Base-by-base conservation (phyloP, 2,888 invertebrate genomes). In the Drosophila greeni region DNA sequence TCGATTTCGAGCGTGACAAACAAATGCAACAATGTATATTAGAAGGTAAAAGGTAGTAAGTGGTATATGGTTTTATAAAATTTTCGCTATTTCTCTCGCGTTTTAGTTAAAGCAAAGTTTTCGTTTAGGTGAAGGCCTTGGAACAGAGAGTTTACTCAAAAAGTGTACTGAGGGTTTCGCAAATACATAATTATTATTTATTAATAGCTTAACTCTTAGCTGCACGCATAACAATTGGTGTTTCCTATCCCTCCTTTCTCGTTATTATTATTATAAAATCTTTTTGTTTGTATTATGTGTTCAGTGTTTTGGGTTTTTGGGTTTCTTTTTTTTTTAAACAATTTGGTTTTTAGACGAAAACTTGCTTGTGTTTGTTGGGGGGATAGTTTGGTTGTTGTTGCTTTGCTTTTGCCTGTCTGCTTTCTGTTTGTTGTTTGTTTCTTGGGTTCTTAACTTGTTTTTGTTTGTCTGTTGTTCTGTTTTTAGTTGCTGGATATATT, bases 381-480 rank as follows among this genome's bases (percentile, higher is more conserved):
- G 53, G 49, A 42, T 53, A 61, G 58, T 54, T 66, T 58, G 47
- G 43, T 60, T 68, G 67, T 58, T 76, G 65, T 72, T 76, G 66
- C 73, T 82, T 70, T 75, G 64, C 62, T 70, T 59, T 59, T 75
- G 67, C 66, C 72, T 76, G 66, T 37, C 66, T 66, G 65, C n/a
- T n/a, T n/a, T n/a, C n/a, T n/a, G n/a, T 58, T 74, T 76, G 29
- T 31, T 31, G 31, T 31, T 47, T 47, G 24, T 42, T 42, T 42
- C 42, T 42, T 42, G 42, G 42, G 26, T 42, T 42, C 42, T 42
- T 42, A 26, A 16, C 40, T 56, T 67, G 53, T 54, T 66, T 42
- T 23, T 53, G 26, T 65, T 20, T 20, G 20, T 64, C n/a, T 69
- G 53, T 54, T 66, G 59, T 60, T 53, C 45, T 55, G 51, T 48